These are phyloP conservation scores for Drosophila testacea DNA, from an alignment of 2,888 invertebrate genomes.

Conservation along the genomic window DNA sequence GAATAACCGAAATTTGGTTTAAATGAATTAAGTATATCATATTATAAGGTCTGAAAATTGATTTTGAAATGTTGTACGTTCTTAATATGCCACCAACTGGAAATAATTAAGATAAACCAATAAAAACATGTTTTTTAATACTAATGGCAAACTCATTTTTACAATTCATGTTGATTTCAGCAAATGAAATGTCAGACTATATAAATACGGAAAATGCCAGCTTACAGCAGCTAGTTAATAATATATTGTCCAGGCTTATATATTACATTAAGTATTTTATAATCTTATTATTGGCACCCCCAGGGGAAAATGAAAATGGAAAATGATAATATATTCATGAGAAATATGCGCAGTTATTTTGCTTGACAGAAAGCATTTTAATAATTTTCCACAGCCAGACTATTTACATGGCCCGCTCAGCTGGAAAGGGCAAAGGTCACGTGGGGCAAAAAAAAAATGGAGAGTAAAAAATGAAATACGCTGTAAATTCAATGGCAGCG, in stretches of 20 bases:
- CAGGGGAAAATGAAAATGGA: background rate
- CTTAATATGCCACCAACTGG: too few relatives aligned
- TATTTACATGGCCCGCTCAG: constrained; percentile 6
- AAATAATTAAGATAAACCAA: too few relatives aligned
- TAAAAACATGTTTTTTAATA: too few relatives aligned
- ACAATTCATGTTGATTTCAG: too few relatives aligned
- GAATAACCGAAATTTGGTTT: too few relatives aligned
- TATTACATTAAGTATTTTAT: background rate
- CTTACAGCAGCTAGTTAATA: background rate
- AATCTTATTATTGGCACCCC: background rate
- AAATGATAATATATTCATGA: constrained; percentile 7
- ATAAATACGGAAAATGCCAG: background rate
- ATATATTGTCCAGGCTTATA: background rate
- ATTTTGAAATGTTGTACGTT: too few relatives aligned
- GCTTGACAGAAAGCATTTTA: constrained; percentile 6
- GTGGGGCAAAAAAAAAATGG: background rate
- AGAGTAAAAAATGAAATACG: background rate
- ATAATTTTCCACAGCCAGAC: constrained; percentile 13
- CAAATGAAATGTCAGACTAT: background rate
- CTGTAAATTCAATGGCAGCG: constrained; percentile 16
- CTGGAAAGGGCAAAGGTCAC: constrained; percentile 19
- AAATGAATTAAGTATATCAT: too few relatives aligned
- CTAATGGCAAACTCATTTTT: too few relatives aligned
- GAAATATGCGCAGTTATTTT: constrained; percentile 11
- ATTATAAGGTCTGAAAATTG: too few relatives aligned